Evolutionary conservation across 2,797 vertebrate species (phyloP).

Genomic region (Pseudochaenichthys georgianus): DNA sequence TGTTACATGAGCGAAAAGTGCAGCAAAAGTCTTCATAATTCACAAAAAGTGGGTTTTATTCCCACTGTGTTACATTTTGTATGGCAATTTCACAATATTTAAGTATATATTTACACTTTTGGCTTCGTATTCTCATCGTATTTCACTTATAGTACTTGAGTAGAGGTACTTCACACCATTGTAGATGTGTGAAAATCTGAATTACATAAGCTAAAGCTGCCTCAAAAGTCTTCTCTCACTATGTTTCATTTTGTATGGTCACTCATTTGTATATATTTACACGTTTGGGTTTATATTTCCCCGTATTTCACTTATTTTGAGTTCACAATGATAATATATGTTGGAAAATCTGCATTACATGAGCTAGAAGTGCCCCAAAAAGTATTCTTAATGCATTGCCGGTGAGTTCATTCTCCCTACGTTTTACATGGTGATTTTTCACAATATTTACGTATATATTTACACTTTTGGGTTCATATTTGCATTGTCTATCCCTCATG

Average conservation of each 20-base stretch:
- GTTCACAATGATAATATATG: too few relatives aligned
- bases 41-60: rapidly evolving
- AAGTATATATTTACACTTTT: not conserved
- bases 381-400: rapidly evolving
- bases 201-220: too few relatives aligned
- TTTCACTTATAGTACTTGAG: not conserved
- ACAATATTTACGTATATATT: not conserved
- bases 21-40: rapidly evolving
- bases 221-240: too few relatives aligned
- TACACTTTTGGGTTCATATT: not conserved
- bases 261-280: too few relatives aligned
- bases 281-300: too few relatives aligned
- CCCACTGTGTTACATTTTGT: rapidly evolving
- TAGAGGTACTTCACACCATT: too few relatives aligned
- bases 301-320: too few relatives aligned
- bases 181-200: not conserved
- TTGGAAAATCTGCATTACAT: rapidly evolving
- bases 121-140: not conserved
- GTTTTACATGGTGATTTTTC: not conserved
- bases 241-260: too few relatives aligned
- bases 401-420: rapidly evolving
- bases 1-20: rapidly evolving
- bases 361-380: not conserved
- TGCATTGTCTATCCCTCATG: not conserved
- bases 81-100: not conserved